Conservation (phyloP, 2,797 vertebrate genomes). For the Tinamus major region DNA sequence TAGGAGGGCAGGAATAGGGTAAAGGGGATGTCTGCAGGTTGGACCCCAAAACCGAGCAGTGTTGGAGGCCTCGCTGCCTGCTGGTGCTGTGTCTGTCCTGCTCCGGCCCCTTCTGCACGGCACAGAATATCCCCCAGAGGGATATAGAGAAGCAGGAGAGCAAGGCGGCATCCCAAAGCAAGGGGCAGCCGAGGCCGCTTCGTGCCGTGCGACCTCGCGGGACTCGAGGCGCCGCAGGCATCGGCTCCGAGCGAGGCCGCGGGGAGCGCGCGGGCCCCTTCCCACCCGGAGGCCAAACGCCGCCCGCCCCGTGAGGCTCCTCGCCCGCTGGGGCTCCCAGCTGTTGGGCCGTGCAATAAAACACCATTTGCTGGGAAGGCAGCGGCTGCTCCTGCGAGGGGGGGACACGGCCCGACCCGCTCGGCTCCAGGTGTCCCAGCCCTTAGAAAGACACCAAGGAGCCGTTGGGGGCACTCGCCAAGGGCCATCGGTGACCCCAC, state of each 20-base stretch:
- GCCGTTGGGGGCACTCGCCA: background rate
- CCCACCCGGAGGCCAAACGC: background rate
- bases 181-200: no score
- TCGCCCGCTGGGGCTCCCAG: background rate
- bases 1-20: no score
- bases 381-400: background rate
- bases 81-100: background rate
- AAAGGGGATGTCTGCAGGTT: no score
- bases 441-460: background rate
- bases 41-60: background rate
- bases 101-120: background rate
- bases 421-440: background rate
- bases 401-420: fast-evolving
- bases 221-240: background rate
- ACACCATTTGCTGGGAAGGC: conserved; percentile 6
- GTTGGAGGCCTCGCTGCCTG: background rate
- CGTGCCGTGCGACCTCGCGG: background rate
- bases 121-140: background rate
- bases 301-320: background rate
- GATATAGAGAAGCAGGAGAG: background rate
- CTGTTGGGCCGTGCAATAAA: conserved; percentile 49
- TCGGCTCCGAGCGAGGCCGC: no score
- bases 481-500: background rate
- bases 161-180: background rate
- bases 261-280: no score